Percentiles rank a stretch among this genome's conserved stretches.
phyloP scores from a whole-genome alignment of 2,797 vertebrate genomes.

The Merluccius polli region DNA sequence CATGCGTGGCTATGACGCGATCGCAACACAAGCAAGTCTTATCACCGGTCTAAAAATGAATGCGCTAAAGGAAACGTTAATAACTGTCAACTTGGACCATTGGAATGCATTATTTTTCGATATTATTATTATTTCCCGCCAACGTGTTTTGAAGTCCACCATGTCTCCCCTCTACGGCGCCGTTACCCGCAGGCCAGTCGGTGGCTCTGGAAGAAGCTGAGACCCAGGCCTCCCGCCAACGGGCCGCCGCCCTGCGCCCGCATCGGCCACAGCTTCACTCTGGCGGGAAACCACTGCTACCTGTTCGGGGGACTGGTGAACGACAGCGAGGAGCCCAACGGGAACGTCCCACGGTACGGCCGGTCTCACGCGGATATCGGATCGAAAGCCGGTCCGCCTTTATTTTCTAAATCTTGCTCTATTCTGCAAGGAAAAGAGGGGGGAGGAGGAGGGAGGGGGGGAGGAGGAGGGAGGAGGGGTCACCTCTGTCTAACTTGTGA shows the following conservation, averaged over 20 bases:
- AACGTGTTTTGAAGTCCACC: neutral
- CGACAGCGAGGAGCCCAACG: conserved; percentile 94
- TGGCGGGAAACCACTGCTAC: conserved; percentile 92
- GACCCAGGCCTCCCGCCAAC: conserved; percentile 81
- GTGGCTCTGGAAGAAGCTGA: conserved; percentile 98
- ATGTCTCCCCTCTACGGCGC: neutral
- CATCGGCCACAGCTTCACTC: conserved; percentile 93
- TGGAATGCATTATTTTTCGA: too few relatives aligned
- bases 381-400: too few relatives aligned
- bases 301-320: conserved; percentile 95
- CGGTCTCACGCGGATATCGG: too few relatives aligned
- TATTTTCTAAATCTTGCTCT: too few relatives aligned
- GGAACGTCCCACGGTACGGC: conserved; percentile 89
- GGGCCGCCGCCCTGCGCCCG: conserved; percentile 85
- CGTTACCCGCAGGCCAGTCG: conserved; percentile 81
- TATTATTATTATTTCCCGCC: too few relatives aligned
- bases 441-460: too few relatives aligned
- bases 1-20: too few relatives aligned
- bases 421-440: too few relatives aligned
- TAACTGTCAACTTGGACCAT: too few relatives aligned
- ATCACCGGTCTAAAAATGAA: too few relatives aligned
- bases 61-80: too few relatives aligned
- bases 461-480: neutral
- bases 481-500: neutral
- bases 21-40: too few relatives aligned